phyloP scores from a whole-genome alignment of 2,797 vertebrate genomes.

The Hyperoplus immaculatus region DNA sequence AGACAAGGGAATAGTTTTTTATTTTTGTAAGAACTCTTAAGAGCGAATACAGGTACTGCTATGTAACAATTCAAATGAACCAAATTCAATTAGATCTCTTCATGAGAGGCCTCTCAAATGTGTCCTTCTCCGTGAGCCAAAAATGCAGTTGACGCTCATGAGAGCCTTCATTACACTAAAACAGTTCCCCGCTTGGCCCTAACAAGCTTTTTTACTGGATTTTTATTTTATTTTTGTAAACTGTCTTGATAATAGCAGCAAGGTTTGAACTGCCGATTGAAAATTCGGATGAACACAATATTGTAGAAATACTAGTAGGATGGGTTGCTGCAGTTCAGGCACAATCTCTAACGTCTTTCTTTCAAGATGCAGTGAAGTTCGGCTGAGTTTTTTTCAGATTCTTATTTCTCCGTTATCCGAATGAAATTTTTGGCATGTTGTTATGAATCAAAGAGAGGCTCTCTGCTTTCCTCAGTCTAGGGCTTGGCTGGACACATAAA shows the following conservation, averaged over 20 bases:
- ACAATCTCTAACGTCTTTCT: not conserved
- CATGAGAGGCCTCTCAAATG: conserved; percentile 7
- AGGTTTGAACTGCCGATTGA: conserved; percentile 27
- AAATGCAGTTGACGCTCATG: conserved; percentile 19
- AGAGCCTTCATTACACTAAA: conserved; percentile 17
- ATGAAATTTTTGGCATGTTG: not conserved
- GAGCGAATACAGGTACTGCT: conserved; percentile 15
- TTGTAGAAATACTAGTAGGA: not conserved
- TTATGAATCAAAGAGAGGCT: not conserved
- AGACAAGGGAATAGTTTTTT: not conserved
- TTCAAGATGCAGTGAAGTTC: not conserved
- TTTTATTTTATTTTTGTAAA: conserved; percentile 12
- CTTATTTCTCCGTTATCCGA: not conserved
- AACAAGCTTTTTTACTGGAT: conserved; percentile 1
- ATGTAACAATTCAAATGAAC: conserved; percentile 29
- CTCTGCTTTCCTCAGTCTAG: not conserved
- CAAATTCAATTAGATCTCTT: conserved; percentile 24
- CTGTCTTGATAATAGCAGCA: not conserved
- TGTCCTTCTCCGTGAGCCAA: not conserved
- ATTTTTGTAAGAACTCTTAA: not conserved
- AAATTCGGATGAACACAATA: not conserved
- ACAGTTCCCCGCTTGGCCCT: not conserved
- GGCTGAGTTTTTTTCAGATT: not conserved
- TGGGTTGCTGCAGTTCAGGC: not conserved
- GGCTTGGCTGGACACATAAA: not conserved